Conservation (phyloP, 2,888 invertebrate genomes). For the Brachylomia viminalis region DNA sequence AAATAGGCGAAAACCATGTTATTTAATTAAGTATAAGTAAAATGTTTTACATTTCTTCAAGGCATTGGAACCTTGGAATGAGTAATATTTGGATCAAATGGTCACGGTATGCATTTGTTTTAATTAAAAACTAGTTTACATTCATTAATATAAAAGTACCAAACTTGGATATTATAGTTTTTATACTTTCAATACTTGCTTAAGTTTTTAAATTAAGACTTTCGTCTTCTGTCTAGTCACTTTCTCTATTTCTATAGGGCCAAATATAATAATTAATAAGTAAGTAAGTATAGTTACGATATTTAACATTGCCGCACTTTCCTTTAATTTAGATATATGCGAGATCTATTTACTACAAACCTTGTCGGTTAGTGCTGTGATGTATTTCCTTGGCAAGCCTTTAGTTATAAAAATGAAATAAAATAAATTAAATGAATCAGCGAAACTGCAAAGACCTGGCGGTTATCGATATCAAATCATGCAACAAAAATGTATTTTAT, state of each 20-base stretch:
- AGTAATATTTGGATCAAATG: conserved; percentile 35
- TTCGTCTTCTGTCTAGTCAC: neutral
- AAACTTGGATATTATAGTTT: conserved; percentile 4
- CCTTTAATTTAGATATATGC: no score
- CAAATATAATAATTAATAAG: neutral
- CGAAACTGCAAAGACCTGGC: neutral
- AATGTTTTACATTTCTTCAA: conserved; percentile 37
- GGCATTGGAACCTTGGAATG: conserved; percentile 42
- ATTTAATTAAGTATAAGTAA: neutral
- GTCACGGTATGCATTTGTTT: conserved; percentile 25
- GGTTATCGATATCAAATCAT: neutral
- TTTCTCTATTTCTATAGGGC: neutral
- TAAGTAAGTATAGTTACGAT: no score
- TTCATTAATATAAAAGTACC: conserved; percentile 17
- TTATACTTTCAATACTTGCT: neutral
- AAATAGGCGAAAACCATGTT: conserved; percentile 1
- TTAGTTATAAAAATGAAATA: neutral
- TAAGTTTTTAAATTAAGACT: neutral
- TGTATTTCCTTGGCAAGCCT: neutral
- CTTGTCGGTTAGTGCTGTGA: neutral
- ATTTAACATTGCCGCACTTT: no score
- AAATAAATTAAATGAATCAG: neutral
- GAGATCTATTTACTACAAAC: neutral
- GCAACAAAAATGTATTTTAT: neutral
- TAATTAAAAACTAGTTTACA: conserved; percentile 28